A percentile compares a stretch with the other conserved stretches of the same genome.
Conservation (phyloP, 92 coral and sea anemone genomes). For the Umimayanthus chanpuru region DNA sequence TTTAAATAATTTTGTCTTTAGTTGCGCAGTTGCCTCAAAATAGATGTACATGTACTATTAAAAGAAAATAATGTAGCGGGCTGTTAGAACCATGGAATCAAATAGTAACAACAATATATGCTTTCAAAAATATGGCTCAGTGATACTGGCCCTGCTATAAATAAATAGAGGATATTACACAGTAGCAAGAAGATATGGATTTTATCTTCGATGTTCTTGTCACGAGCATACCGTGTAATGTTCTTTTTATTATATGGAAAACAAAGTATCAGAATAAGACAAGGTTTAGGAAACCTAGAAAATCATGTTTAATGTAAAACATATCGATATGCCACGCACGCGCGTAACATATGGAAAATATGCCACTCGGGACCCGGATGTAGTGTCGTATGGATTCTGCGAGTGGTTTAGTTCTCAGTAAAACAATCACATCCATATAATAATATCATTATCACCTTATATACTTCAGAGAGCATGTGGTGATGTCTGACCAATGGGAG, state of each 20-base stretch:
- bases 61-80: constrained; percentile 4
- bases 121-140: constrained; percentile 4
- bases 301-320: too few relatives aligned
- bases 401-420: not conserved
- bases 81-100: constrained; percentile 5
- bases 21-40: constrained; percentile 6
- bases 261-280: too few relatives aligned
- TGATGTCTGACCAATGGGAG: constrained; percentile 6
- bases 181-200: constrained; percentile 4
- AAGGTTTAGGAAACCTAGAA: too few relatives aligned
- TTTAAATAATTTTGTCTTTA: not conserved
- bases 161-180: constrained; percentile 2
- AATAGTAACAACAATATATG: constrained; percentile 1
- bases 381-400: constrained; percentile 2
- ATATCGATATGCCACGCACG: too few relatives aligned
- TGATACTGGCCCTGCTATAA: constrained; percentile 6
- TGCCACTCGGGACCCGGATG: too few relatives aligned
- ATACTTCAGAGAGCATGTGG: constrained; percentile 6
- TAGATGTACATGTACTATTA: constrained; percentile 2
- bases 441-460: constrained; percentile 1
- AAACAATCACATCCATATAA: too few relatives aligned
- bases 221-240: too few relatives aligned
- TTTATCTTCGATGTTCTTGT: constrained; percentile 3
- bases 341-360: too few relatives aligned
- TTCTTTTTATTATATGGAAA: too few relatives aligned